These are phyloP conservation scores for human DNA, from an alignment of 2,113 vertebrate species.

Conservation along the genomic window DNA sequence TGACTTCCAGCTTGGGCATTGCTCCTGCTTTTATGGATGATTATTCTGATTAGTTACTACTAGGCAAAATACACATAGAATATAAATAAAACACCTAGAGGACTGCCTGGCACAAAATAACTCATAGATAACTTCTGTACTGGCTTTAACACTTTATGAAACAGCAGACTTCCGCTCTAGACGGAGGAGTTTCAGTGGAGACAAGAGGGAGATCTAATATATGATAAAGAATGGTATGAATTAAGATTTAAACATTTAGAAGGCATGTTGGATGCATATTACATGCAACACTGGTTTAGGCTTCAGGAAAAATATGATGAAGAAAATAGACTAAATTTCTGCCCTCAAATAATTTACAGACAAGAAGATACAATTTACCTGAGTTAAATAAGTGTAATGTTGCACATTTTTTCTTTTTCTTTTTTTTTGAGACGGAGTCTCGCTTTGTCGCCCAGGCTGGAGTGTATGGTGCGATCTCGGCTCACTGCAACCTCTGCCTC, in stretches of 20 bases:
- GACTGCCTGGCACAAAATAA: not conserved
- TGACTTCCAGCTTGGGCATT: not conserved
- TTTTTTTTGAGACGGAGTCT: no score
- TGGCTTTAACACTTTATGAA: not conserved
- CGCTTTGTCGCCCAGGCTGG: no score
- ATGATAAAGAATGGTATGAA: not conserved
- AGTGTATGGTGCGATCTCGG: no score
- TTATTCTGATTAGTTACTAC: not conserved
- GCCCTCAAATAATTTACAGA: not conserved
- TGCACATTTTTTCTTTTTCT: not conserved
- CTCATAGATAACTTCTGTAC: not conserved
- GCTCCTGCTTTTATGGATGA: not conserved
- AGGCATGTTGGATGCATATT: not conserved
- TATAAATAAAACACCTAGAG: not conserved
- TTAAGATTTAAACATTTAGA: not conserved
- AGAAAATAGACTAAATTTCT: not conserved
- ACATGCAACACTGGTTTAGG: not conserved
- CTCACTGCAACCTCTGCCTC: no score
- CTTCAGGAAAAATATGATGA: not conserved
- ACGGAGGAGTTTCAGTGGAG: not conserved
- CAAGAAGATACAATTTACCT: not conserved
- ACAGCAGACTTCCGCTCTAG: not conserved
- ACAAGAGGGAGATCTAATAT: not conserved
- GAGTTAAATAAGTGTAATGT: not conserved
- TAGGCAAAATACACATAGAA: not conserved